These are phyloP conservation scores for Drosophila suzukii DNA, from an alignment of 1,140 invertebrate genomes.

Conservation along the genomic window DNA sequence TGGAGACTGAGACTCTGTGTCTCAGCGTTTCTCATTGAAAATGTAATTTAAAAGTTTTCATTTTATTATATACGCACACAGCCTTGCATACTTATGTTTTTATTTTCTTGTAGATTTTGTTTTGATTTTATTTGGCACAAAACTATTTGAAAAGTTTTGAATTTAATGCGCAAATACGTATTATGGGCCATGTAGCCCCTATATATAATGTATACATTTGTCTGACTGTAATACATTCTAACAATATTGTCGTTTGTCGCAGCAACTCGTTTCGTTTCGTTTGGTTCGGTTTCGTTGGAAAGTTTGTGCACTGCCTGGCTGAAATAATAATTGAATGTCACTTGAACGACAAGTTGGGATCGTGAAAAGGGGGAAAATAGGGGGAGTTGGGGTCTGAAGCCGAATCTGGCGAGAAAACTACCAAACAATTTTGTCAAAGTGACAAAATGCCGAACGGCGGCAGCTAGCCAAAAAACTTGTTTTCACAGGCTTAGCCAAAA, in stretches of 20 bases:
- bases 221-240: conserved; percentile 69
- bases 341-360: conserved; percentile 76
- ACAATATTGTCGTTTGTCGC: conserved; percentile 76
- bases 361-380: background rate
- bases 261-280: conserved; percentile 32
- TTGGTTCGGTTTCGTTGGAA: conserved; percentile 54
- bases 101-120: conserved; percentile 55
- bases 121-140: conserved; percentile 64
- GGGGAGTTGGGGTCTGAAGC: conserved; percentile 6
- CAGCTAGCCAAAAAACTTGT: conserved; percentile 71
- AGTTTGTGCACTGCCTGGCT: conserved; percentile 67
- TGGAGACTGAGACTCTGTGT: conserved; percentile 24
- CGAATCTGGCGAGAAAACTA: conserved; percentile 48
- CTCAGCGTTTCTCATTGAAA: conserved; percentile 40
- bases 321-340: conserved; percentile 83
- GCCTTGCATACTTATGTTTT: conserved; percentile 28
- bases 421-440: conserved; percentile 81
- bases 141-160: conserved; percentile 80
- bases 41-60: conserved; percentile 78
- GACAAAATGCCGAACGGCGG: conserved; percentile 70
- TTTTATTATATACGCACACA: conserved; percentile 43
- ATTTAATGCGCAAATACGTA: conserved; percentile 82
- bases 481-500: conserved; percentile 51
- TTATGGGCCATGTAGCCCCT: conserved; percentile 36
- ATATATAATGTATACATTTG: conserved; percentile 31